A percentile compares a stretch with the other conserved stretches of the same genome.
Conservation (phyloP, 2,113 vertebrate species). For the Salvelinus namaycush region DNA sequence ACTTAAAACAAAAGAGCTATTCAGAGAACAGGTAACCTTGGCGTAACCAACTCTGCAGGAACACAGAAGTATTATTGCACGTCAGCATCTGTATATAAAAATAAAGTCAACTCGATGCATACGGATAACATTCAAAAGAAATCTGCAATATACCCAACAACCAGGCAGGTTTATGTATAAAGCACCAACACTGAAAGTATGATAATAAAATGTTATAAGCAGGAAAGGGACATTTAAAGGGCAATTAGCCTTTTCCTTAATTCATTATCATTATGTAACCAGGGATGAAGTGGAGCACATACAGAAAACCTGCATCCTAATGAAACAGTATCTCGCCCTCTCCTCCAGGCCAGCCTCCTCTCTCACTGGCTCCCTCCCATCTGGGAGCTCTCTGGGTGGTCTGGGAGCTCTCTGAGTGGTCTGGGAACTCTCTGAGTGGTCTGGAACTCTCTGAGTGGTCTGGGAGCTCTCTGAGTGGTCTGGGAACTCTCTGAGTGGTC, state of each 20-base stretch:
- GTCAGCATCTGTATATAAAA: neutral
- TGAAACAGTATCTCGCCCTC: conserved; percentile 81
- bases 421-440: no score
- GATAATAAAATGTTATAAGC: neutral
- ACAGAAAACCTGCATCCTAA: neutral
- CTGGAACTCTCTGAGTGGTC: conserved; percentile 77
- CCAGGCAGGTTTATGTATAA: neutral
- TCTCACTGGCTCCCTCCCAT: conserved; percentile 79
- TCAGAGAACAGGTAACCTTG: neutral
- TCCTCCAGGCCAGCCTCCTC: conserved; percentile 83
- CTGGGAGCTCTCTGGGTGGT: conserved; percentile 77
- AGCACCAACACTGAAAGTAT: neutral
- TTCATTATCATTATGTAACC: neutral
- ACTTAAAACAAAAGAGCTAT: neutral
- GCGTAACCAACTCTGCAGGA: neutral
- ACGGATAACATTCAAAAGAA: neutral
- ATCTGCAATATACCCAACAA: neutral
- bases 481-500: conserved; percentile 77
- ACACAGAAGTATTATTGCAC: neutral
- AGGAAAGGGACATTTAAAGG: neutral
- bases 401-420: conserved; percentile 73
- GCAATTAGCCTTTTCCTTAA: conserved; percentile 2
- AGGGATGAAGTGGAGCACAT: neutral
- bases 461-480: conserved; percentile 41
- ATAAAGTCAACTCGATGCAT: neutral